Base-by-base conservation (phyloP, 2,113 vertebrate genomes). In the Donacobius atricapilla region DNA sequence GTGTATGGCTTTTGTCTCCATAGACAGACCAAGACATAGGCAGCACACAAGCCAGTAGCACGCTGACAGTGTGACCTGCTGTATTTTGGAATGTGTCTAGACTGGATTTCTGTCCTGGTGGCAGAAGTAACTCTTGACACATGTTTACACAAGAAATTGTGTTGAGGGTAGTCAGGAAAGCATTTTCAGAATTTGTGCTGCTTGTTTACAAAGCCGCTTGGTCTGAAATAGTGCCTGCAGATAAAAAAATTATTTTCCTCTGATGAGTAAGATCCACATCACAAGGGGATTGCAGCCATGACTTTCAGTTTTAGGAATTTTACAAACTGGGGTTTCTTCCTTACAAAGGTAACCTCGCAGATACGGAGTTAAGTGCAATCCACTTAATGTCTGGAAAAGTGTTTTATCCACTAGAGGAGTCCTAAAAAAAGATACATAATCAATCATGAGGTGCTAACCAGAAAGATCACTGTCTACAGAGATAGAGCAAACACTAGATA, bases 121-220 rank as follows among this genome's bases (percentile, higher is more conserved):
- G 87, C 61, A 78, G 1, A 3, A 87, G 44, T 54, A 82, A 58
- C 47, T 89, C 69, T 75, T 87, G 81, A 56, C 35, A 6, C 72
- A 33, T 48, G 78, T 95, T 93, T 94, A 82, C 56, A 89, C 33
- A 93, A 93, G 69, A 87, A 78, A 42, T 84, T 87, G 16, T 91
- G 79, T 50, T 7, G 6, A 39, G 61, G 13, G 48, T 65, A 70
- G 76, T 50, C 0, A 0, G 51, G 45, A 89, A 87, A 48, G 40
- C 33, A 31, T 94, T 95, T 95, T 82, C 44, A 91, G 77, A 54
- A 84, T 91, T 54, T 66, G 14, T 73, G 24, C 60, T 87, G 39
- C 22, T 37, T 0, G 0, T 89, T 94, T 73, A 50, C 51, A 80
- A 60, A 91, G 68, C 45, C 66, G 28, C 69, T 82, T 78, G 35